Evolutionary conservation across 2,113 vertebrate species (phyloP).

Genomic region (Hydropotes inermis): DNA sequence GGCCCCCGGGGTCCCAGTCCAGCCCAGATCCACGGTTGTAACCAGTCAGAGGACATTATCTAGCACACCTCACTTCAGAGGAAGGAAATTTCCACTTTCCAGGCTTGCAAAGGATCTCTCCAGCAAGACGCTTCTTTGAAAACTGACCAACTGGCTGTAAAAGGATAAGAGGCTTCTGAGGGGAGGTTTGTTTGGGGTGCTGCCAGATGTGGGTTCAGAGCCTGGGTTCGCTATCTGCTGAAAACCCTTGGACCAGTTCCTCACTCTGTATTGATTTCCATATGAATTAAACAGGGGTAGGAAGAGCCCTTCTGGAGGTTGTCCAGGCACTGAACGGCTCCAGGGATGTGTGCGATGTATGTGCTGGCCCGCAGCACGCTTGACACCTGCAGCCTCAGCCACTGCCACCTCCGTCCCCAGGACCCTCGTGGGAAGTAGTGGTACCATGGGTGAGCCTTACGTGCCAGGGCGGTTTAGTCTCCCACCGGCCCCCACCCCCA

Average conservation of each 20-base stretch:
- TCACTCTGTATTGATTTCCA: background rate
- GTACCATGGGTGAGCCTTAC: accelerated
- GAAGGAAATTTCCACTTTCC: background rate
- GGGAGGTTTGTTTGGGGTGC: background rate
- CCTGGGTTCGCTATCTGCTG: background rate
- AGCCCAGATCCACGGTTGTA: accelerated
- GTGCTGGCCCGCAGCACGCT: background rate
- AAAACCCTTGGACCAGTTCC: background rate
- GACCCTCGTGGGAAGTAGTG: background rate
- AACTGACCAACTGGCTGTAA: background rate
- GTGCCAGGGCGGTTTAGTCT: accelerated
- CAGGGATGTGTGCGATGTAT: no score
- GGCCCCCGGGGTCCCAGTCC: accelerated
- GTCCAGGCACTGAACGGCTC: background rate
- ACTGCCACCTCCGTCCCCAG: background rate
- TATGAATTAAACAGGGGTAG: background rate
- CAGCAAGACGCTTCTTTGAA: background rate
- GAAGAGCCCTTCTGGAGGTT: background rate
- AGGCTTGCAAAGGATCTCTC: background rate
- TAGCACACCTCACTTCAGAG: background rate
- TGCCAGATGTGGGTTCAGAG: background rate
- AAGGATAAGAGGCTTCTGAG: background rate
- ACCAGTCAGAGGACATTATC: background rate
- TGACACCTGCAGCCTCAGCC: background rate
- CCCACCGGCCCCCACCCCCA: accelerated